phyloP scores from a whole-genome alignment of 2,888 invertebrate species.

The Phaonia tiefii region DNA sequence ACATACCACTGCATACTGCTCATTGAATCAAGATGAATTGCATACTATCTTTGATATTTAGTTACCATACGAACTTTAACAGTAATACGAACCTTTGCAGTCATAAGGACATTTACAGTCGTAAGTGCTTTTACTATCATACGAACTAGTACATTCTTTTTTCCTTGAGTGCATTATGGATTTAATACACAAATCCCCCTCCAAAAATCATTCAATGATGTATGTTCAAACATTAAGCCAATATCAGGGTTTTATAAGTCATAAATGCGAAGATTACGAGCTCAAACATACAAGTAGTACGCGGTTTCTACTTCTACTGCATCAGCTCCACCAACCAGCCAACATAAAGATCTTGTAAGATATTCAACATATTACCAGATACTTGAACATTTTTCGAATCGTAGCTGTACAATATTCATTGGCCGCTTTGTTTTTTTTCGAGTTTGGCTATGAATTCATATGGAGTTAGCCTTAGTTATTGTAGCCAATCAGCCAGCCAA shows the following conservation, averaged over 20 bases:
- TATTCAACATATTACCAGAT: background rate
- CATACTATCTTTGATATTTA: too few relatives aligned
- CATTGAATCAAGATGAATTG: too few relatives aligned
- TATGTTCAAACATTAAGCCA: constrained; percentile 12
- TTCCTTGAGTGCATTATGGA: background rate
- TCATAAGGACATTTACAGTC: too few relatives aligned
- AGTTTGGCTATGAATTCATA: background rate
- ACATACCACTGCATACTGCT: too few relatives aligned
- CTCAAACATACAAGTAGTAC: background rate
- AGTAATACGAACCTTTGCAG: too few relatives aligned
- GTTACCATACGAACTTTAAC: too few relatives aligned
- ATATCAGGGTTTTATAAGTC: constrained; percentile 34
- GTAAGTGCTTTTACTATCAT: too few relatives aligned
- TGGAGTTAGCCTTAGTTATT: background rate
- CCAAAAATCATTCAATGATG: background rate
- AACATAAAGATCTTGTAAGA: constrained; percentile 32
- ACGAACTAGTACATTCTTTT: too few relatives aligned
- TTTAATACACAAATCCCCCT: constrained; percentile 15
- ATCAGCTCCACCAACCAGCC: background rate
- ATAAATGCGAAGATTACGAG: constrained; percentile 39
- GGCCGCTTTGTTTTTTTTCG: too few relatives aligned
- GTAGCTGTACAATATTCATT: background rate
- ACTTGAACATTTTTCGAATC: too few relatives aligned
- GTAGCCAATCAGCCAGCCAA: background rate
- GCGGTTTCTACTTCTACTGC: background rate